phyloP scores from a whole-genome alignment of 1,140 invertebrate species.

The Pemphigus obesinymphae region DNA sequence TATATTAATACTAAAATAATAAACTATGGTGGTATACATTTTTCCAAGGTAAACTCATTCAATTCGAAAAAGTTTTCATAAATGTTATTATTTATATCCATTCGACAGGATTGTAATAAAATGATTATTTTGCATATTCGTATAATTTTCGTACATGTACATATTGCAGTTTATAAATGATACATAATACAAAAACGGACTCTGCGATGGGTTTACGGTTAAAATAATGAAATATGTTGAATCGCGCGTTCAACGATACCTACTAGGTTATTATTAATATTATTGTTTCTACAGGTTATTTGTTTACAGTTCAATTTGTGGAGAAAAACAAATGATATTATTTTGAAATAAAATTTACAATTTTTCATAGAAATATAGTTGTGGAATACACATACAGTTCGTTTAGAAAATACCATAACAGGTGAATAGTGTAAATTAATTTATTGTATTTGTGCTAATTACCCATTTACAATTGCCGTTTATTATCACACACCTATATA shows the following conservation, averaged over 20 bases:
- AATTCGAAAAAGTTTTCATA: no score
- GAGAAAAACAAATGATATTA: background rate
- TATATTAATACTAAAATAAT: no score
- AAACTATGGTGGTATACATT: background rate
- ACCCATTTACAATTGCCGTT: constrained; percentile 37
- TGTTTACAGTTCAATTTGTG: no score
- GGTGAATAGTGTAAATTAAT: constrained; percentile 37
- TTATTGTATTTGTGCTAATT: constrained; percentile 39
- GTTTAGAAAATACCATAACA: constrained; percentile 16
- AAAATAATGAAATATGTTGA: background rate
- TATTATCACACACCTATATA: constrained; percentile 2
- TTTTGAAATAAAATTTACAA: constrained; percentile 7
- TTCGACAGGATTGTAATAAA: no score
- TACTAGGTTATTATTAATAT: no score
- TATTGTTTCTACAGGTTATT: no score
- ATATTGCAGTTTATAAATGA: no score
- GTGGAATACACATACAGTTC: background rate
- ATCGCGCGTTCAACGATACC: no score
- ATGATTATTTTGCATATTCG: no score
- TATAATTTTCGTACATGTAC: no score
- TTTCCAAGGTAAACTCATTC: background rate
- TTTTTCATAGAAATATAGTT: background rate
- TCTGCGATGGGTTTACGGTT: background rate
- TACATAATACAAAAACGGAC: no score
- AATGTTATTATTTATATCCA: no score